These are phyloP conservation scores for Lithosia quadra DNA, from an alignment of 2,888 invertebrate genomes.

Conservation along the genomic window DNA sequence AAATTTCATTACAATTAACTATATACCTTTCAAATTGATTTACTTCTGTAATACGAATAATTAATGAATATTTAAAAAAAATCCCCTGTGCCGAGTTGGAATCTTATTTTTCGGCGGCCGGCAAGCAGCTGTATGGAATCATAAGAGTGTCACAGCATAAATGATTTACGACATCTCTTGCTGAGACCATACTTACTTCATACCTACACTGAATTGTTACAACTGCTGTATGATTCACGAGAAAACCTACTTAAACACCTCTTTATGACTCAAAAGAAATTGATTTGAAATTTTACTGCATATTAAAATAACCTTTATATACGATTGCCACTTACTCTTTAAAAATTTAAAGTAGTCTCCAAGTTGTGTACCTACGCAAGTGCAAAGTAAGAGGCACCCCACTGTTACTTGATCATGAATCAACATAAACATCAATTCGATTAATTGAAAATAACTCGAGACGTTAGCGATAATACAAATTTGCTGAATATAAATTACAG, in stretches of 20 bases:
- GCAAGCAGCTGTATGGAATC: conserved; percentile 71
- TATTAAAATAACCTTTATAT: conserved; percentile 84
- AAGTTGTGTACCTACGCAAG: conserved; percentile 48
- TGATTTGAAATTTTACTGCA: conserved; percentile 84
- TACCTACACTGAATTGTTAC: conserved; percentile 65
- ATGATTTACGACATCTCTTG: conserved; percentile 81
- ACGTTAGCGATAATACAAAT: conserved; percentile 53
- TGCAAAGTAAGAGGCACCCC: conserved; percentile 64
- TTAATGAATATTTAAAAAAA: conserved; percentile 54
- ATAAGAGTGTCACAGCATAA: conserved; percentile 72
- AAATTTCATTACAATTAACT: too few species aligned
- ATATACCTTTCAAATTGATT: too few species aligned
- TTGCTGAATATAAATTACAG: conserved; percentile 57
- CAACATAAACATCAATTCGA: conserved; percentile 73
- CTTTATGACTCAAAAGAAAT: conserved; percentile 80
- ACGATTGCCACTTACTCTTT: conserved; percentile 75
- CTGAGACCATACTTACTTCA: conserved; percentile 75
- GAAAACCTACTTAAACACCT: conserved; percentile 71
- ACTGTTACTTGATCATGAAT: conserved; percentile 71
- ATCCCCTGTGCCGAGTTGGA: conserved; percentile 56
- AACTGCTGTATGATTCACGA: conserved; percentile 72
- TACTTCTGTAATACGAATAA: too few species aligned
- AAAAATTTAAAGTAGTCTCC: conserved; percentile 57
- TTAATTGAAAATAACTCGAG: conserved; percentile 74
- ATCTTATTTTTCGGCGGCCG: conserved; percentile 69